phyloP scores from a whole-genome alignment of 1,140 invertebrate species.

The Calephelis virginiensis region DNA sequence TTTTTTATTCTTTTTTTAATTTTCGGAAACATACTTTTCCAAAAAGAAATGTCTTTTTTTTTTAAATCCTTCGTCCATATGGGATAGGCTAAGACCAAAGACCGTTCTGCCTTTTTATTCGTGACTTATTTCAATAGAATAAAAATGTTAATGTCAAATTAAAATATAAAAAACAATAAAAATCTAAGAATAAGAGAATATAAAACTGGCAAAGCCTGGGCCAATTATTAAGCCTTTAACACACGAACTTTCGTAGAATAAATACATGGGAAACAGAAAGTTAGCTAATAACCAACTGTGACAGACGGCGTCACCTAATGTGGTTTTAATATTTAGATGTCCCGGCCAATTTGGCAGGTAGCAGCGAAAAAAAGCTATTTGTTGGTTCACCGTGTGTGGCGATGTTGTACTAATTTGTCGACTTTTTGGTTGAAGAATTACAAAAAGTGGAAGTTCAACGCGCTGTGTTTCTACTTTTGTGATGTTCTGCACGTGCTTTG shows the following conservation, averaged over 20 bases:
- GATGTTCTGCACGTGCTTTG: background rate
- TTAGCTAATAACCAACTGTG: conserved; percentile 48
- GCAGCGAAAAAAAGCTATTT: conserved; percentile 57
- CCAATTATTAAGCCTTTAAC: background rate
- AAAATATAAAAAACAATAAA: too few relatives aligned
- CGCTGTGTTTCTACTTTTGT: background rate
- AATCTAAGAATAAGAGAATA: too few relatives aligned
- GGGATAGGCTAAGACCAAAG: too few relatives aligned
- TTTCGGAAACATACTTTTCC: too few relatives aligned
- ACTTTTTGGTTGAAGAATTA: conserved; percentile 46
- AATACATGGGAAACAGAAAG: conserved; percentile 35
- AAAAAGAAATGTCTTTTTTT: too few relatives aligned
- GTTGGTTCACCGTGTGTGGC: conserved; percentile 56
- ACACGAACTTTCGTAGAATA: background rate
- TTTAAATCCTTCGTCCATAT: too few relatives aligned
- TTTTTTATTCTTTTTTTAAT: too few relatives aligned
- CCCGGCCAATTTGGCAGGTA: conserved; percentile 53
- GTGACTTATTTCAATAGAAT: too few relatives aligned
- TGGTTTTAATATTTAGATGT: conserved; percentile 58
- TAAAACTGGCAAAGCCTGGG: too few relatives aligned
- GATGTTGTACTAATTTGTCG: conserved; percentile 58
- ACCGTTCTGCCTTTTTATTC: too few relatives aligned
- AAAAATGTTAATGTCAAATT: too few relatives aligned
- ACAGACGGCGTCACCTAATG: conserved; percentile 51
- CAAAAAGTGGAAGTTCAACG: conserved; percentile 32